Base-by-base conservation (phyloP, 2,888 invertebrate genomes). In the Andrena chrysosceles region DNA sequence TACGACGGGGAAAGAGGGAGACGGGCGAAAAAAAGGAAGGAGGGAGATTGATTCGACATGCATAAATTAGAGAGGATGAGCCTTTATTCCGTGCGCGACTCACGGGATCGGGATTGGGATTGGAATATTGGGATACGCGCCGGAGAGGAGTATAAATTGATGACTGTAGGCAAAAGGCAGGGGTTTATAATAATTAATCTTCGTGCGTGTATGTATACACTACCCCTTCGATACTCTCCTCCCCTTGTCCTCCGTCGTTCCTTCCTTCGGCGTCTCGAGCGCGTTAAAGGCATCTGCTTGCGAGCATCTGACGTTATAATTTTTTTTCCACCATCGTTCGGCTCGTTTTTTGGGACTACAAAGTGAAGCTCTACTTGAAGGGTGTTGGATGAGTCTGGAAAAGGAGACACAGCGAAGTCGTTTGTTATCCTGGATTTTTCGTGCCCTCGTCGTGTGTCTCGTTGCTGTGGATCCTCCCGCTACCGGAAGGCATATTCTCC, bases 171-270 rank as follows among this genome's bases (percentile, higher is more conserved):
- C 90, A 92, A 92, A 92, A 92, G 91, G 91, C 91, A 90, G 88
- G 93, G 93, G 93, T 93, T 91, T 93, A 93, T 93, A 93, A 93
- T 93, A 93, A 93, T 93, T 93, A 93, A 93, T 93, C 93, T 93
- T 93, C 91, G 89, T 86, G 85, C 89, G 80, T 90, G 91, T 91
- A 89, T 85, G 87, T 83, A 88, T 87, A 56, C 75, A 72, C 63
- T n/a, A 64, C 62, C 31, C 20, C 42, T 29, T 31, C 23, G 23
- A 20, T 54, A 26, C 56, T 76, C 70, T 73, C 77, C 77, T 69
- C 72, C 63, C 68, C 68, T 35, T 48, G 68, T 71, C 79, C 64
- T 56, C 66, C 72, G 77, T 5, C 66, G 42, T 26, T 54, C 56
- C 64, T 68, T 80, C 73, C 29, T 64, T 52, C 69, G 16, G 6